Percentiles rank a stretch among this genome's conserved stretches.
Conservation (phyloP, 2,888 invertebrate genomes). For the Alloscopus bannaensis region DNA sequence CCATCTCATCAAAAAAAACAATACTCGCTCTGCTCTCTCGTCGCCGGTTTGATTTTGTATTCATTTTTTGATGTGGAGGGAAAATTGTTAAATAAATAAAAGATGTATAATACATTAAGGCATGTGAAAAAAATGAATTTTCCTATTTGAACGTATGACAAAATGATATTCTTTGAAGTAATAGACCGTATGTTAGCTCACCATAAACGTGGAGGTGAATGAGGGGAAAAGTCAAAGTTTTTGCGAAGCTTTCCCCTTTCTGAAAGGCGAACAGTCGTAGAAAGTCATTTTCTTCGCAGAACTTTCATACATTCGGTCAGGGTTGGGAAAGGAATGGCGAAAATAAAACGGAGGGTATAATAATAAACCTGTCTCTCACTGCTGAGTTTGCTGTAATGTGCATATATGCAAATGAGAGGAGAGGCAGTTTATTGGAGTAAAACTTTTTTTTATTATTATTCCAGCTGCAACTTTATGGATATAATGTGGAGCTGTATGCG, state of each 20-base stretch:
- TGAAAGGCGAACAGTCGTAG: too few species aligned
- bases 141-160: too few species aligned
- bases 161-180: conserved; percentile 32
- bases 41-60: too few species aligned
- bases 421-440: conserved; percentile 4
- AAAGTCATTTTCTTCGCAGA: too few species aligned
- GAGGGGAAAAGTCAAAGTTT: not conserved
- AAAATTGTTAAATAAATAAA: not conserved
- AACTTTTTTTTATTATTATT: conserved; percentile 74
- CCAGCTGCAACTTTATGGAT: conserved; percentile 97
- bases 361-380: not conserved
- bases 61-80: not conserved
- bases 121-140: too few species aligned
- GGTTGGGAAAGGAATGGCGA: too few species aligned
- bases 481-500: conserved; percentile 96
- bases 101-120: too few species aligned
- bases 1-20: too few species aligned
- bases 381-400: not conserved
- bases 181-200: conserved; percentile 12
- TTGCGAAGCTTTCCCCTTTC: too few species aligned
- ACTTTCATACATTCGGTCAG: too few species aligned
- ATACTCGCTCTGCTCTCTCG: too few species aligned
- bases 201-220: not conserved
- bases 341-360: too few species aligned
- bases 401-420: not conserved